Base-by-base conservation (phyloP, 2,888 invertebrate genomes). In the Deroplatys truncata region DNA sequence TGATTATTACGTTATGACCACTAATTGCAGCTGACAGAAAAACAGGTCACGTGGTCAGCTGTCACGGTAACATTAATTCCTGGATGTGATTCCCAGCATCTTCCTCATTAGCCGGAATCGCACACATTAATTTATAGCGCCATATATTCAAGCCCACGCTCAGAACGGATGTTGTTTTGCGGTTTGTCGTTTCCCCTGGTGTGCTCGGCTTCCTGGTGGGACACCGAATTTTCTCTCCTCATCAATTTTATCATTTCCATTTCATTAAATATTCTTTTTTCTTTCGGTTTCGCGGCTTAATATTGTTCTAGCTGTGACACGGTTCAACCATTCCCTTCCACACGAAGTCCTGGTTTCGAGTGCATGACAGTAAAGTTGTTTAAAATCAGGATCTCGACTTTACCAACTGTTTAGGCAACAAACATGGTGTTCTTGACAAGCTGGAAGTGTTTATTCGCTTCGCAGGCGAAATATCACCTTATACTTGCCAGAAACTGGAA, bases 81-180 rank as follows among this genome's bases (percentile, higher is more conserved):
- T 72, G 56, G 56, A 72, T 72, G 56, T 72, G 56, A 72, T 72
- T 72, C 20, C 20, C 20, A 72, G 56, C 56, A 20, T 72, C 56
- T 72, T 72, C 56, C 25, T 20, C 56, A 72, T 72, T 20, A 72
- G 56, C 56, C 87, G 16, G 31, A 87, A 29, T 15, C 16, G 31
- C 87, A n/a, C 82, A 82, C 56, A 35, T 87, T 87, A 87, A 87
- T 87, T 87, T 87, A 87, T 8, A 31, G 82, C 2, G n/a, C 31
- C 87, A 87, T 87, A 87, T 35, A 87, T 87, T 87, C 82, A 35
- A 29, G 82, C 82, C 82, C 82, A 82, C 82, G 82, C 87, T 82
- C 87, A 82, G 82, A 87, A 20, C 56, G 56, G 56, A 72, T 20
- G 56, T 72, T 72, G 56, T 56, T 56, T 56, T 56, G 56, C 8